These are phyloP conservation scores for Ecliptopera silaceata DNA, from an alignment of 2,888 invertebrate species.

Conservation along the genomic window DNA sequence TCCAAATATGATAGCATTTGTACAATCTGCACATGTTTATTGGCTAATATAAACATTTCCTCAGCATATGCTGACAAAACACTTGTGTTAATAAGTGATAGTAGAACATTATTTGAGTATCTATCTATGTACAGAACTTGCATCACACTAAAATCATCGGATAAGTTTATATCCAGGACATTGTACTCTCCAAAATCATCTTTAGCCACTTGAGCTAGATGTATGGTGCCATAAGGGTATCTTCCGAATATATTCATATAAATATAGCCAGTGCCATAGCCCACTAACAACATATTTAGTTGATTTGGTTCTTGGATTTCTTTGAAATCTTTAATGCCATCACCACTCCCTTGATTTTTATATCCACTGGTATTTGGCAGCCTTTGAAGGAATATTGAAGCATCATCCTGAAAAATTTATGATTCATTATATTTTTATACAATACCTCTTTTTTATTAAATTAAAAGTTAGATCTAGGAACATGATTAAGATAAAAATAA, in stretches of 20 bases:
- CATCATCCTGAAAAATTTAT: conserved; percentile 67
- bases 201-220: conserved; percentile 82
- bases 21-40: conserved; percentile 88
- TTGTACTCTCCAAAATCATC: conserved; percentile 82
- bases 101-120: conserved; percentile 67
- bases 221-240: conserved; percentile 89
- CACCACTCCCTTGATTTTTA: conserved; percentile 78
- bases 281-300: conserved; percentile 90
- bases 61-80: conserved; percentile 85
- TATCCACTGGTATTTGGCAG: conserved; percentile 81
- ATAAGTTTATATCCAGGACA: conserved; percentile 86
- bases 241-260: conserved; percentile 92
- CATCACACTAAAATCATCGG: conserved; percentile 87
- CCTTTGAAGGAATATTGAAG: conserved; percentile 82
- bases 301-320: conserved; percentile 83
- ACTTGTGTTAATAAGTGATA: conserved; percentile 82
- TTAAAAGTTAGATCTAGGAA: too few species aligned
- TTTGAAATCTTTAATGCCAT: conserved; percentile 83
- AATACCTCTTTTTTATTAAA: not conserved
- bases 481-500: not conserved
- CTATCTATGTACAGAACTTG: conserved; percentile 85
- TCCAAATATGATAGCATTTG: conserved; percentile 87
- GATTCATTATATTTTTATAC: not conserved
- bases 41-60: conserved; percentile 88
- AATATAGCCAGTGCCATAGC: conserved; percentile 88